These are phyloP conservation scores for Clarias pachynema DNA, from an alignment of 2,797 vertebrate genomes.

Conservation along the genomic window DNA sequence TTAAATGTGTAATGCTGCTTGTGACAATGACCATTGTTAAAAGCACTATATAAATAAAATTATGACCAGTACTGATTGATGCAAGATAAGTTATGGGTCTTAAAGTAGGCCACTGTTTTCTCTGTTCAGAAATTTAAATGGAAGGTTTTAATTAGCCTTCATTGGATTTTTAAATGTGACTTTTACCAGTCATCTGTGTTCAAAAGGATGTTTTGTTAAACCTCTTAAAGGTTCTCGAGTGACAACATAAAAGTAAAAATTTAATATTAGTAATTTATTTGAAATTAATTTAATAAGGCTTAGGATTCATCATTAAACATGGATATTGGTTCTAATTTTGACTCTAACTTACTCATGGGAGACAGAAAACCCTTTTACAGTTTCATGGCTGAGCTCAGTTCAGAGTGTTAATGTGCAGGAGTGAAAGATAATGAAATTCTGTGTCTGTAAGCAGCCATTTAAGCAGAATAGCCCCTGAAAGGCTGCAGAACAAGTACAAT, in stretches of 20 bases:
- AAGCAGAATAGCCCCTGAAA: too few relatives aligned
- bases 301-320: background rate
- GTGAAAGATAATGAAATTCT: too few relatives aligned
- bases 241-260: background rate
- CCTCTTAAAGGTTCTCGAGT: background rate
- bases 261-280: background rate
- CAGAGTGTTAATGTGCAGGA: background rate
- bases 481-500: background rate
- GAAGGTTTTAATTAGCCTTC: too few relatives aligned
- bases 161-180: background rate
- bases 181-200: background rate
- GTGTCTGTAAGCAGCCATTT: background rate
- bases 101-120: background rate
- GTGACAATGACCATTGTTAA: too few relatives aligned
- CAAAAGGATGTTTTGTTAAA: background rate
- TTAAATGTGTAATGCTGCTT: too few relatives aligned
- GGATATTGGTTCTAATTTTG: background rate
- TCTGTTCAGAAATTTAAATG: too few relatives aligned
- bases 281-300: background rate
- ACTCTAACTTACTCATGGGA: background rate
- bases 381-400: background rate
- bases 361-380: background rate
- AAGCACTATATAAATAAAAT: too few relatives aligned
- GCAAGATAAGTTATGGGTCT: background rate
- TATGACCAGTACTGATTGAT: background rate